Percentiles rank a stretch among this genome's conserved stretches.
These are phyloP conservation scores for Diceros bicornis DNA, from an alignment of 2,797 vertebrate species.

Conservation along the genomic window DNA sequence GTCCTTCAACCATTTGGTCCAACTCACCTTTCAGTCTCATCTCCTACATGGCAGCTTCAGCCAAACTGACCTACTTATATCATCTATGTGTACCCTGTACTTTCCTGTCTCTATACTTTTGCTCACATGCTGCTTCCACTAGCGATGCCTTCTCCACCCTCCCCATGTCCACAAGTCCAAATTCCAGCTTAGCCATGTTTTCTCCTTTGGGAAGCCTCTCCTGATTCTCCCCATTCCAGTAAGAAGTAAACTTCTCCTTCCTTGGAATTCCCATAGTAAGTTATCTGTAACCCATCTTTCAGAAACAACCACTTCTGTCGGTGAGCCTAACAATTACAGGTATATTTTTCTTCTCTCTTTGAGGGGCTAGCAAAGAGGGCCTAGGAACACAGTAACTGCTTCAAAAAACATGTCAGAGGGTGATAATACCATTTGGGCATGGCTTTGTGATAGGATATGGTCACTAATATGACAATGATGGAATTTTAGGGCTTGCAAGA, in stretches of 20 bases:
- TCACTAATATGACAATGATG: neutral
- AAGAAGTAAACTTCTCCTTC: neutral
- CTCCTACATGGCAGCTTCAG: neutral
- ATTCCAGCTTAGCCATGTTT: neutral
- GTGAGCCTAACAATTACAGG: neutral
- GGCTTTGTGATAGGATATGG: neutral
- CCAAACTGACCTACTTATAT: neutral
- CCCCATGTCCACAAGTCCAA: neutral
- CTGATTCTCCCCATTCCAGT: neutral
- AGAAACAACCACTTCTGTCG: neutral
- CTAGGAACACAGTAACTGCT: neutral
- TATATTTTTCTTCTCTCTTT: neutral
- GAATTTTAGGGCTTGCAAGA: neutral
- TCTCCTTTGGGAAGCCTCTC: neutral
- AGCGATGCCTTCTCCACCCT: neutral
- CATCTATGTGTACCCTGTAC: neutral
- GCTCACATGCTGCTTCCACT: neutral
- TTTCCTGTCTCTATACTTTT: neutral
- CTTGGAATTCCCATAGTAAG: neutral
- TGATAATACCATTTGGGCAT: neutral
- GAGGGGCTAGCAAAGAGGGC: neutral
- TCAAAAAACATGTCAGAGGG: neutral
- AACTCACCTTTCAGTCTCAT: neutral
- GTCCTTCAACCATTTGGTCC: neutral
- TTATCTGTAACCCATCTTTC: neutral